Evolutionary conservation across 2,888 invertebrate species (phyloP).

Genomic region (Xestia rhomboidea): DNA sequence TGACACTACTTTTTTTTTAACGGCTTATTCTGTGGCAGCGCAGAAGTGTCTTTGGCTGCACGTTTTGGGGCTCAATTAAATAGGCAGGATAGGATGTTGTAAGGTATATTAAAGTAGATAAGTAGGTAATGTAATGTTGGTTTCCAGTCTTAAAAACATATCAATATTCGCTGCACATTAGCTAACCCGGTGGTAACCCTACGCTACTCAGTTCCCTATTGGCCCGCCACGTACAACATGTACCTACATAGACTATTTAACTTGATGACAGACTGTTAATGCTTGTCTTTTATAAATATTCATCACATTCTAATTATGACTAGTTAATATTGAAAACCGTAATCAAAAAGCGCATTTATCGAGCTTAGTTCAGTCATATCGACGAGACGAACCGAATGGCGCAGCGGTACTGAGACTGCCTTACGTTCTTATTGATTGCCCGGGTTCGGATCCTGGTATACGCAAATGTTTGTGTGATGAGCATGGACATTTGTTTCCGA

Average conservation of each 20-base stretch:
- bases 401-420: too few relatives aligned
- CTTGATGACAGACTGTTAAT: slow-evolving; percentile 42
- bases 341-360: not conserved
- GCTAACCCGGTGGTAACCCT: slow-evolving; percentile 32
- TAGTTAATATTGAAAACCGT: not conserved
- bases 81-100: too few relatives aligned
- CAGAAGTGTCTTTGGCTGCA: not conserved
- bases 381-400: too few relatives aligned
- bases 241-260: slow-evolving; percentile 37
- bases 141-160: slow-evolving; percentile 9
- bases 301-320: slow-evolving; percentile 13
- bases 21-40: not conserved
- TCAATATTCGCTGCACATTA: not conserved
- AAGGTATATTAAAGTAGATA: not conserved
- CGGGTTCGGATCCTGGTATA: too few relatives aligned
- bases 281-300: slow-evolving; percentile 35
- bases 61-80: too few relatives aligned
- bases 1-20: not conserved
- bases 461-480: too few relatives aligned
- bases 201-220: slow-evolving; percentile 36
- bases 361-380: not conserved
- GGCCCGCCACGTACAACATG: slow-evolving; percentile 44
- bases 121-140: not conserved
- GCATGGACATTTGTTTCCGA: too few relatives aligned
- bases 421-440: too few relatives aligned